These are phyloP conservation scores for Spodoptera exigua DNA, from an alignment of 2,888 invertebrate genomes.

Conservation along the genomic window DNA sequence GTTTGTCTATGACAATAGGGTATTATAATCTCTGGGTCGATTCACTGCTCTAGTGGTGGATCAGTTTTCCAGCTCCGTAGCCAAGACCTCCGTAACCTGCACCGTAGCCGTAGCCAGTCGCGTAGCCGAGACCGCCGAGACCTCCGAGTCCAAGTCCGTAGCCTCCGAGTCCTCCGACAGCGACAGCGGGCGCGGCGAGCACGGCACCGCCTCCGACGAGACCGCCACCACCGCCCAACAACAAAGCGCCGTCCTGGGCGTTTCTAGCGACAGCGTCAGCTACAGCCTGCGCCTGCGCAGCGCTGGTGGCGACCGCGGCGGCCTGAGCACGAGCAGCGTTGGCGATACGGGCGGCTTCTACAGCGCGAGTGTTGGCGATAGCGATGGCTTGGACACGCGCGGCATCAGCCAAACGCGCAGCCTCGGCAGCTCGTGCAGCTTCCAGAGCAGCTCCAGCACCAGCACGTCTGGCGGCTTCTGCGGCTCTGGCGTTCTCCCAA, in stretches of 20 bases:
- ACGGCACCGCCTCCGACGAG: constrained; percentile 45
- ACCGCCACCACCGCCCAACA: constrained; percentile 69
- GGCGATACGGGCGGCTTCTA: constrained; percentile 83
- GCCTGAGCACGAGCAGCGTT: constrained; percentile 63
- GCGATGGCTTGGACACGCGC: constrained; percentile 83
- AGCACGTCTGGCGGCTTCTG: constrained; percentile 79
- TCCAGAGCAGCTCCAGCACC: constrained; percentile 56
- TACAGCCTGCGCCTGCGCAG: constrained; percentile 65
- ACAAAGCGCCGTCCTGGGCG: constrained; percentile 76
- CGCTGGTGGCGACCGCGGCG: constrained; percentile 53
- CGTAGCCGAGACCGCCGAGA: constrained; percentile 53
- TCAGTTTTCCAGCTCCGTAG: constrained; percentile 34
- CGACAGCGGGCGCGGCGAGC: constrained; percentile 52
- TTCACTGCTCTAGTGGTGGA: constrained; percentile 51
- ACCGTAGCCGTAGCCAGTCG: constrained; percentile 48
- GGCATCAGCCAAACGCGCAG: constrained; percentile 77
- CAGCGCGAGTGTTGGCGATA: constrained; percentile 81
- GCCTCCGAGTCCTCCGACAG: constrained; percentile 59
- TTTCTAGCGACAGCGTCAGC: constrained; percentile 64
- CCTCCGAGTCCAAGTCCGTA: constrained; percentile 57
- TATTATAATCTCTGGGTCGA: constrained; percentile 58
- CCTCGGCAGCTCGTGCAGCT: constrained; percentile 62
- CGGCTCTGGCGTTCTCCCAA: constrained; percentile 81
- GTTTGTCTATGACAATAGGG: constrained; percentile 66
- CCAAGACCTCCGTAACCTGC: constrained; percentile 47